phyloP scores from a whole-genome alignment of 2,797 vertebrate genomes.

The Chaunax sp. region DNA sequence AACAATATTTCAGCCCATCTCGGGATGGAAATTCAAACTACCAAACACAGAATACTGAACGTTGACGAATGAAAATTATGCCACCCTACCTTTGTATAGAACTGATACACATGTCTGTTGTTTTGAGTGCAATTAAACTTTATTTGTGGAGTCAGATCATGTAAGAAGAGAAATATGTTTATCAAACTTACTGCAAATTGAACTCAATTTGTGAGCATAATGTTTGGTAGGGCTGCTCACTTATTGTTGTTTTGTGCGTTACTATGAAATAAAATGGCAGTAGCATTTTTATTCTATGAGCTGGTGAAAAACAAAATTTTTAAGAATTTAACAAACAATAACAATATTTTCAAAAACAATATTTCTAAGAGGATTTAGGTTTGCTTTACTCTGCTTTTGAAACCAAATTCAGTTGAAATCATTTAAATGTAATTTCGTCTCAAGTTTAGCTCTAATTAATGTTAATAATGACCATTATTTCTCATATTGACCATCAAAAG shows the following conservation, averaged over 20 bases:
- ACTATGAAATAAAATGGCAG: too few relatives aligned
- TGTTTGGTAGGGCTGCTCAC: too few relatives aligned
- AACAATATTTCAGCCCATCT: constrained; percentile 39
- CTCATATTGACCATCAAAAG: neutral
- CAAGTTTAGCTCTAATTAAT: constrained; percentile 2
- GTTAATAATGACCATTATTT: constrained; percentile 2
- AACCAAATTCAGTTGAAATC: constrained; percentile 7
- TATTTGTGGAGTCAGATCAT: neutral
- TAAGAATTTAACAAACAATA: too few relatives aligned
- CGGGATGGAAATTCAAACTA: constrained; percentile 4
- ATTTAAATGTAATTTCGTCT: neutral
- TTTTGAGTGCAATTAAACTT: neutral
- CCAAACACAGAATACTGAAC: neutral
- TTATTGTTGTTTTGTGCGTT: too few relatives aligned
- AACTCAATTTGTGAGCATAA: too few relatives aligned
- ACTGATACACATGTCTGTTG: too few relatives aligned
- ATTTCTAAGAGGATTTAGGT: too few relatives aligned
- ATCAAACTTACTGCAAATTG: neutral
- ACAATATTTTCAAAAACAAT: too few relatives aligned
- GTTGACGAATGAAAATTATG: neutral
- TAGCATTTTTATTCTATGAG: too few relatives aligned
- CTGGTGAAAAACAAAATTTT: too few relatives aligned
- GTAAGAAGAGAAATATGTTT: too few relatives aligned
- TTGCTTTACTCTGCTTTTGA: constrained; percentile 21
- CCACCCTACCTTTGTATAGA: neutral